Evolutionary conservation across 2,797 vertebrate species (phyloP).

Genomic region (Okamejei kenojei): DNA sequence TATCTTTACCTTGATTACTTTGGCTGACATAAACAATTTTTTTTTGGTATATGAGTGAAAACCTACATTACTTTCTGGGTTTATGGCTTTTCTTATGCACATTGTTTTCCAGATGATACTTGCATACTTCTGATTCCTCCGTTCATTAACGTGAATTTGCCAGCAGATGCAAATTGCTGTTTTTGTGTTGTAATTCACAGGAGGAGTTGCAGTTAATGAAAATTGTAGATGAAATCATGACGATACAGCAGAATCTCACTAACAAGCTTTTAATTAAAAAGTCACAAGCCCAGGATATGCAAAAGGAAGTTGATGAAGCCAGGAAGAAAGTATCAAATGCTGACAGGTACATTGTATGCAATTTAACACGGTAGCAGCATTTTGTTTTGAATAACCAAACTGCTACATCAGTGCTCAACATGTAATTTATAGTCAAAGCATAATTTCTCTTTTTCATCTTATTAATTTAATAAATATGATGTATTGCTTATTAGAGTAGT

Average conservation of each 20-base stretch:
- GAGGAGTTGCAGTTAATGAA: constrained; percentile 64
- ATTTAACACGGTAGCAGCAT: background rate
- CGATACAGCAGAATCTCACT: constrained; percentile 59
- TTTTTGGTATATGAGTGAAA: background rate
- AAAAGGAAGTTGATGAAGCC: constrained; percentile 66
- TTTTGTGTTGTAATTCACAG: constrained; percentile 53
- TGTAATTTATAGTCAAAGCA: background rate
- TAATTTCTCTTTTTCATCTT: background rate
- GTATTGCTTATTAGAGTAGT: background rate
- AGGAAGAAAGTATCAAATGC: constrained; percentile 56
- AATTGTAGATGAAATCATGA: constrained; percentile 60
- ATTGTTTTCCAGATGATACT: background rate
- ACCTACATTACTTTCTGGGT: background rate
- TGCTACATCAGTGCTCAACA: background rate
- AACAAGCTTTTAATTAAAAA: constrained; percentile 59
- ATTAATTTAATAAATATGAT: background rate
- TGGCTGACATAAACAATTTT: background rate
- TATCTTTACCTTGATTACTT: background rate
- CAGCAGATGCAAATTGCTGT: background rate
- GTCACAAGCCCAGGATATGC: constrained; percentile 53
- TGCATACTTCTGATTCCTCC: background rate
- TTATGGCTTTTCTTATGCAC: background rate
- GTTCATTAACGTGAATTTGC: background rate
- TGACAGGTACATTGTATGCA: constrained; percentile 61
- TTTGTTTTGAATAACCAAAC: background rate